A percentile compares a stretch with the other conserved stretches of the same genome.
Conservation (phyloP, 2,888 invertebrate species). For the Plagodis pulveraria region DNA sequence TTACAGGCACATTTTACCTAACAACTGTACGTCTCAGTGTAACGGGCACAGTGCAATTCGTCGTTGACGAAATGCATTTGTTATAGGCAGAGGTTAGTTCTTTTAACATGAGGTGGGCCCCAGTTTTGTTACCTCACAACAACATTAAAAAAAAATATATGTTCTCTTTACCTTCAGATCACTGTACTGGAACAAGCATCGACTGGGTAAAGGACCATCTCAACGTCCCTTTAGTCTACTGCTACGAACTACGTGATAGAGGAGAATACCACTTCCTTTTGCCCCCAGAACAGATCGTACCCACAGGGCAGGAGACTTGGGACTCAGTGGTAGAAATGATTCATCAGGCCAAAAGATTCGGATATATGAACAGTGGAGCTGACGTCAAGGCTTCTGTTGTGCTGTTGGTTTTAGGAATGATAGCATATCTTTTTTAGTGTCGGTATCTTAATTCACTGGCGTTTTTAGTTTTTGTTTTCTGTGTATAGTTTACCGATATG, state of each 20-base stretch:
- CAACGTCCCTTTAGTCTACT: constrained; percentile 87
- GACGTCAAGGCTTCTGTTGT: constrained; percentile 24
- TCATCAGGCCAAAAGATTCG: constrained; percentile 65
- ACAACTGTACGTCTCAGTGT: too few relatives aligned
- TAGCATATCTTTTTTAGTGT: not conserved
- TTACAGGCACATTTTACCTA: too few relatives aligned
- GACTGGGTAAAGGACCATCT: constrained; percentile 91
- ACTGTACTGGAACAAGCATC: constrained; percentile 87
- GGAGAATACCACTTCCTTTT: constrained; percentile 88
- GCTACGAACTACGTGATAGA: constrained; percentile 89
- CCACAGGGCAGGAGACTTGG: constrained; percentile 86
- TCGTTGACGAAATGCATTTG: too few relatives aligned
- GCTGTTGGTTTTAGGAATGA: constrained; percentile 21
- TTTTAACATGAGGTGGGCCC: too few relatives aligned
- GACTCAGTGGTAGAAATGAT: constrained; percentile 69
- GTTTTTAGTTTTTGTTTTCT: not conserved
- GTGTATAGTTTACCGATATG: too few relatives aligned
- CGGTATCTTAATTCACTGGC: not conserved
- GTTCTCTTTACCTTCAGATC: constrained; percentile 75
- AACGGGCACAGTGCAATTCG: too few relatives aligned
- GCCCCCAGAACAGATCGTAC: constrained; percentile 87
- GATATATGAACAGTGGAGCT: constrained; percentile 54
- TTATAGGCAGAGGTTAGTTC: too few relatives aligned
- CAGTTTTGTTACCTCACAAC: too few relatives aligned
- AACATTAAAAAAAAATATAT: too few relatives aligned